Evolutionary conservation across 2,113 vertebrate species (phyloP).

Genomic region (Propithecus coquereli): DNA sequence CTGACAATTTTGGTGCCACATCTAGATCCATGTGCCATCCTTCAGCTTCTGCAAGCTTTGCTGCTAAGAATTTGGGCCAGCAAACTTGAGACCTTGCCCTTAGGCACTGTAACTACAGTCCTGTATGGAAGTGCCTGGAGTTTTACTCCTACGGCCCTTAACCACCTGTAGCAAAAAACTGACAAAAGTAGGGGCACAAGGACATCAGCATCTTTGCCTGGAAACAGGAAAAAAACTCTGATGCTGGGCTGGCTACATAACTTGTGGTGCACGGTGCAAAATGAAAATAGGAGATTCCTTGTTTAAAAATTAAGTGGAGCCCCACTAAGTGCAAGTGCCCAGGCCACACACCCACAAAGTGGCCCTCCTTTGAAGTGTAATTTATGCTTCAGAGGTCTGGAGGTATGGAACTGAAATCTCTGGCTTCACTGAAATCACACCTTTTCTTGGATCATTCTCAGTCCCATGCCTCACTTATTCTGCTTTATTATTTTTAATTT

Average conservation of each 20-base stretch:
- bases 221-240: neutral
- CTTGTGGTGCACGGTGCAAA: neutral
- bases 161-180: neutral
- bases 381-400: neutral
- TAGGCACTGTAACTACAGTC: neutral
- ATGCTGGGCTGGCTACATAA: neutral
- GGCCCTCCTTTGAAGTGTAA: neutral
- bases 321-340: neutral
- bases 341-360: neutral
- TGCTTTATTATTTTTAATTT: too few relatives aligned
- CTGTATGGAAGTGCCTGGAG: neutral
- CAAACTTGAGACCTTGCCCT: neutral
- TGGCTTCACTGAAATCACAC: neutral
- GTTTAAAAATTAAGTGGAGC: neutral
- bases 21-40: neutral
- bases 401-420: neutral
- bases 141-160: neutral
- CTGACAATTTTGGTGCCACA: neutral
- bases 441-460: neutral
- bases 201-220: neutral
- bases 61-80: neutral
- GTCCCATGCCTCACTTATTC: neutral
- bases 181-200: neutral
- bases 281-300: neutral
- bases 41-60: neutral